Percentiles rank a stretch among this genome's conserved stretches.
These are phyloP conservation scores for Idaea straminata DNA, from an alignment of 2,888 invertebrate species.

Conservation along the genomic window DNA sequence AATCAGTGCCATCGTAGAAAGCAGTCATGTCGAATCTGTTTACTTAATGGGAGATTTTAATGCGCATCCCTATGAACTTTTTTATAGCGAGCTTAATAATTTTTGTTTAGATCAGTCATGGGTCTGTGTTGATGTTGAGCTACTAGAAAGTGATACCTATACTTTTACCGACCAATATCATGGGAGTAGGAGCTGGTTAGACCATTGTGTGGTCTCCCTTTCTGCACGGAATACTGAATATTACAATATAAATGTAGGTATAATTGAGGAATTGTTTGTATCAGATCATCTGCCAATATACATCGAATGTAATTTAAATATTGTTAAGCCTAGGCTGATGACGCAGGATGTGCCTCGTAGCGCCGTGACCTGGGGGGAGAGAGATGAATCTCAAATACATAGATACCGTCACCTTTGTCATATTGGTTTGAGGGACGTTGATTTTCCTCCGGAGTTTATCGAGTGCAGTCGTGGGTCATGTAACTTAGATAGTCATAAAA, in stretches of 20 bases:
- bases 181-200: neutral
- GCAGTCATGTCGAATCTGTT: conserved; percentile 17
- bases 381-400: conserved; percentile 15
- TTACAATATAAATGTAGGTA: conserved; percentile 9
- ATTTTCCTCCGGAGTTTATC: conserved; percentile 17
- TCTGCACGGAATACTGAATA: conserved; percentile 13
- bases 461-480: conserved; percentile 16
- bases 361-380: conserved; percentile 18
- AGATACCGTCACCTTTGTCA: conserved; percentile 16
- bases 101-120: conserved; percentile 2
- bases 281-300: conserved; percentile 23
- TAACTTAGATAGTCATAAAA: conserved; percentile 11
- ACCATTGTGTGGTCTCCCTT: no score
- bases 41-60: conserved; percentile 21
- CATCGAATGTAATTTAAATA: conserved; percentile 20
- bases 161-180: conserved; percentile 32
- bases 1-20: conserved; percentile 24
- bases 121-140: neutral
- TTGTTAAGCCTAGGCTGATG: conserved; percentile 11
- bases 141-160: neutral
- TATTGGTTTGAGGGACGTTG: conserved; percentile 11
- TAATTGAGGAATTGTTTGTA: conserved; percentile 18
- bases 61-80: conserved; percentile 17
- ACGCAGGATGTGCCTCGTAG: conserved; percentile 3
- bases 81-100: conserved; percentile 15